Evolutionary conservation across 2,113 vertebrate species (phyloP).

Genomic region (Burhinus bistriatus): DNA sequence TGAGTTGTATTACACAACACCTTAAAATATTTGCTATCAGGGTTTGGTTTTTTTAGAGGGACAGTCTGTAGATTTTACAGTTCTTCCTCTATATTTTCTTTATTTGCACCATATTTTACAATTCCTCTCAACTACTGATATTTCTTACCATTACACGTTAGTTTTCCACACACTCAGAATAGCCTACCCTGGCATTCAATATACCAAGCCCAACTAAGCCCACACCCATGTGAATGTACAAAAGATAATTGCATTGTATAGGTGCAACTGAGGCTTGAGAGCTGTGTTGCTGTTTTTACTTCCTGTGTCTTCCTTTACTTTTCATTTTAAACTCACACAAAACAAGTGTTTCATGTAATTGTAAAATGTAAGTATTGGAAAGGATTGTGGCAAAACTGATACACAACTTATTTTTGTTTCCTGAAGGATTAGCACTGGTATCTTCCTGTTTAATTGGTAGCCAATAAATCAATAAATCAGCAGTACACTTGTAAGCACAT

Average conservation of each 20-base stretch:
- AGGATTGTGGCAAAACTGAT: background rate
- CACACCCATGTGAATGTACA: background rate
- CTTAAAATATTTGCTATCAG: background rate
- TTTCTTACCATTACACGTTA: background rate
- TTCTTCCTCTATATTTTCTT: background rate
- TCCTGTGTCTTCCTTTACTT: background rate
- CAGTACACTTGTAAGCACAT: background rate
- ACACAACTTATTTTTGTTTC: background rate
- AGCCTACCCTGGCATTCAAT: background rate
- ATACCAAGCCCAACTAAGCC: background rate
- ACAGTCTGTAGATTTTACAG: background rate
- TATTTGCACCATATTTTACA: background rate
- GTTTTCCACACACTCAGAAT: background rate
- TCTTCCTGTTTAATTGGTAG: background rate
- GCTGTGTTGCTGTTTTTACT: accelerated
- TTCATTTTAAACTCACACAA: background rate
- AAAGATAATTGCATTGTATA: background rate
- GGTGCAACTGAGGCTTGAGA: background rate
- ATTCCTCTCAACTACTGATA: background rate
- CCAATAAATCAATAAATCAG: background rate
- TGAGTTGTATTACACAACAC: background rate
- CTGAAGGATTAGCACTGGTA: background rate
- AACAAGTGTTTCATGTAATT: background rate
- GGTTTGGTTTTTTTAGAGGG: background rate
- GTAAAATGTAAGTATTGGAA: background rate